Evolutionary conservation across 2,888 invertebrate species (phyloP), one percentile per base, ranked within the genome.

Genomic region (Pocota personata): DNA sequence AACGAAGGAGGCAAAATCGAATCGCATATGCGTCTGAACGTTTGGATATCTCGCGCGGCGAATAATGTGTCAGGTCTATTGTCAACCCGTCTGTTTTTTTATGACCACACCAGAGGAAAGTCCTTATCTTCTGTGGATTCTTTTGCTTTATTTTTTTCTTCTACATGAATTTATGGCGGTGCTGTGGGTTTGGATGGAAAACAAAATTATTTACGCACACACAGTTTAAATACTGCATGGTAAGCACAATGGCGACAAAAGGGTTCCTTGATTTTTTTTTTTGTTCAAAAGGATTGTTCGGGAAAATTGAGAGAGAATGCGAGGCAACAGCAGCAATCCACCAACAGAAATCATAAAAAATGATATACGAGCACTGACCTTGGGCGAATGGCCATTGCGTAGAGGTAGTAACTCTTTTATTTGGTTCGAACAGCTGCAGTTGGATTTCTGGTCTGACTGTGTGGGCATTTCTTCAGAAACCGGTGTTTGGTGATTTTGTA

Each of bases 191-290:
- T 82, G 71, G 52, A 82, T 80, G 72, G 82, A 82, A 86, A 86
- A 86, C 82, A 86, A 86, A 86, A 86, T 86, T 86, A 86, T 86
- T 86, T 77, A 86, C 86, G 86, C 86, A 86, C 86, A 64, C 76
- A 86, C 24, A 75, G 82, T 82, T 86, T 76, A 69, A 84, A 80
- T 83, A 73, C 78, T 83, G 84, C 79, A 84, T 71, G 64, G 60
- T 43, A 60, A 52, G 76, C 77, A 86, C 67, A 82, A 86, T 82
- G 76, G 43, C 60, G 58, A 82, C 82, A 82, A 82, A 86, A 86
- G 86, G 86, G 86, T 86, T 86, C 69, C 24, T 46, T 71, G 4
- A 1, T 14, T 62, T 64, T 62, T 24, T 52, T 48, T 27, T 58
- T 57, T 43, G 27, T 50, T 5, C 14, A 24, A 40, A 64, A 69